Evolutionary conservation across 92 coral and sea anemone genomes (phyloP), one percentile per base, ranked within the genome.

Genomic region (Epizoanthus ramosus): DNA sequence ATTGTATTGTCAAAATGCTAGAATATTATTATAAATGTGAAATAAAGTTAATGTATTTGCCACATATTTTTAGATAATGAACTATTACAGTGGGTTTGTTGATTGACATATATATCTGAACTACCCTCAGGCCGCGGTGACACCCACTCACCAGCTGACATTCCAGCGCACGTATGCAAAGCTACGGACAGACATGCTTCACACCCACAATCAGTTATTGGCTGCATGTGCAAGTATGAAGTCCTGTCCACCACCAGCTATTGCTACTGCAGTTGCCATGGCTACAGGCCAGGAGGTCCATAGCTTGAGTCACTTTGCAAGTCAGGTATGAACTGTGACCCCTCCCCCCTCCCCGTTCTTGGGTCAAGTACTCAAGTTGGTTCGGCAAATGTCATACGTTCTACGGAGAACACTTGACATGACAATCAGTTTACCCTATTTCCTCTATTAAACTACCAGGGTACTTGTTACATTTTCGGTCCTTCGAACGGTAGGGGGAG

Each of bases 231-330:
- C 99, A 3, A 93, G 96, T 65, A 89, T 96, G 91, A 92, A 92
- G 83, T 96, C 99, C 63, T 96, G 99, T 58, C 99, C 99, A 1
- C 99, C 98, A 0, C 97, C 99, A 43, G 99, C 99, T 71, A 92
- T 96, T 54, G 99, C 99, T 16, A 93, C 95, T n/a, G 97, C 99
- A 73, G 94, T 96, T 81, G 96, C 95, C 89, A 96, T 96, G 99
- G 93, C 99, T 63, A 96, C 99, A 60, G 95, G 98, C 35, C 98
- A 92, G 86, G 99, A 94, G 50, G 95, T 91, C 47, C 95, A 96
- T 67, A 89, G 86, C 45, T 87, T 94, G 73, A 96, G 98, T 77
- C 98, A 92, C 68, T 94, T 94, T 71, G 96, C 97, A 24, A 57
- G 69, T 65, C 98, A 96, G 92, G 99, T 91, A 83, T 19, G 82